phyloP scores from a whole-genome alignment of 2,888 invertebrate genomes.

The Leptinotarsa peninsularis region DNA sequence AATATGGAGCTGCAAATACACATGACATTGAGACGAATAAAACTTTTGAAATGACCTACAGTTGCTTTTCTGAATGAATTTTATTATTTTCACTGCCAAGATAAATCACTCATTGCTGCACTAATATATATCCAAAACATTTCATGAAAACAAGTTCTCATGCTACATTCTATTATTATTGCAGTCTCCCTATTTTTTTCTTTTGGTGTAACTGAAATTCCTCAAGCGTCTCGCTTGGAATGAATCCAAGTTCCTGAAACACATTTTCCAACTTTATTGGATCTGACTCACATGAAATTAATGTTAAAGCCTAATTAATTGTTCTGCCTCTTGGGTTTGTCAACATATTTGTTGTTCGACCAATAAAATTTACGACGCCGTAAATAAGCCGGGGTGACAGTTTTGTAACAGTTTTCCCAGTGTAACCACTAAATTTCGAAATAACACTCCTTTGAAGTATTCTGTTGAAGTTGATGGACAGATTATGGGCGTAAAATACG shows the following conservation, averaged over 20 bases:
- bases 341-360: conserved; percentile 53
- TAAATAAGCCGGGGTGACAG: conserved; percentile 38
- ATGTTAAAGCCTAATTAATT: conserved; percentile 46
- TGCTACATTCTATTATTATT: neutral
- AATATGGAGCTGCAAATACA: no score
- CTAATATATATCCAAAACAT: neutral
- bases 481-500: neutral
- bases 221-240: conserved; percentile 14
- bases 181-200: neutral
- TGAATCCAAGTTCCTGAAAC: conserved; percentile 18
- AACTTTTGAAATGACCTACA: no score
- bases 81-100: no score
- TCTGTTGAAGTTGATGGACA: conserved; percentile 2
- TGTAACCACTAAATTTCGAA: conserved; percentile 1
- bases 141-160: neutral
- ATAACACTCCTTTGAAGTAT: conserved; percentile 13
- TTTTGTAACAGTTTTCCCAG: conserved; percentile 19
- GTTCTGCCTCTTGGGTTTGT: conserved; percentile 48
- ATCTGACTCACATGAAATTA: conserved; percentile 38
- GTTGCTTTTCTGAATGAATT: no score
- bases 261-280: conserved; percentile 29
- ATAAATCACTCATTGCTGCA: neutral
- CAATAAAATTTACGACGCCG: conserved; percentile 48
- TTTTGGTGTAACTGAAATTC: neutral
- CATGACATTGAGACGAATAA: no score